Base-by-base conservation (phyloP, 2,888 invertebrate species). In the Rhagium mordax region DNA sequence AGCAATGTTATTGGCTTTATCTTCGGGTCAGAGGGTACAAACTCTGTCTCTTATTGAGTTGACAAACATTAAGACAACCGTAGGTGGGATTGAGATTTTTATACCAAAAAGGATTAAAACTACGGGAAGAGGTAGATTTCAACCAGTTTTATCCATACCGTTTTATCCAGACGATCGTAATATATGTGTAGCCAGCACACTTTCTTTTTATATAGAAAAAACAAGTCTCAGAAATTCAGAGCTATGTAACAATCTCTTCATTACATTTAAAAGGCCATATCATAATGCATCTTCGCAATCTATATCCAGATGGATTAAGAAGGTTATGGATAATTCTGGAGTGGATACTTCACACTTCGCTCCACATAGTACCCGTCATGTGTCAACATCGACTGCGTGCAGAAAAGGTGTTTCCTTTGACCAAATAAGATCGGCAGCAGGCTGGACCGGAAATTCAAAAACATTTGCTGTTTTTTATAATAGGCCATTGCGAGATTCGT, bases 221-320 rank as follows among this genome's bases (percentile, higher is more conserved):
- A 27, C 27, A 27, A 27, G 27, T 27, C 6, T 27, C 27, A 27
- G 27, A 27, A 27, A 27, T 27, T 27, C n/a, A n/a, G n/a, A n/a
- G n/a, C n/a, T n/a, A n/a, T n/a, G n/a, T n/a, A n/a, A n/a, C n/a
- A n/a, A n/a, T n/a, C n/a, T n/a, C n/a, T n/a, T n/a, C 27, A 27
- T 27, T 27, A 4, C 27, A 6, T 27, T 27, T 27, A 27, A 27
- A 27, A 27, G n/a, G n/a, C n/a, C n/a, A n/a, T n/a, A n/a, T n/a
- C 21, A 53, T n/a, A 53, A 53, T 21, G 53, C 53, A 21, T 13
- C 21, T 10, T 13, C 21, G 8, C 53, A 53, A 21, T 21, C 53
- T 21, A 53, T 20, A 53, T 53, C 53, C 21, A 53, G 53, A 21
- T 53, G 53, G 53, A 53, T 53, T 24, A 53, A 53, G 21, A 53